These are phyloP conservation scores for Diachasma alloeum DNA, from an alignment of 1,140 invertebrate species.

Conservation along the genomic window DNA sequence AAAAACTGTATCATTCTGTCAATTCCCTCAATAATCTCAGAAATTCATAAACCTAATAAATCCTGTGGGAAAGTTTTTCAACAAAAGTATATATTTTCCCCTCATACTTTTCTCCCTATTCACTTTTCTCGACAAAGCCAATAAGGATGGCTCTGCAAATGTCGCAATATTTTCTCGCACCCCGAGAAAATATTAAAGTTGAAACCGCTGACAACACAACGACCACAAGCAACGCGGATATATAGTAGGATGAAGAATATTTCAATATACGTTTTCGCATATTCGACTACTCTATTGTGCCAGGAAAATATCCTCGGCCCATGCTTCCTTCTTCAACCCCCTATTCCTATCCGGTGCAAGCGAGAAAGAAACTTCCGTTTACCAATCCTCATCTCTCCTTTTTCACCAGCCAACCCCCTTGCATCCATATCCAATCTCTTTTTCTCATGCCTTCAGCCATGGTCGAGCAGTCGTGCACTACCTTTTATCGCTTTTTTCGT, in stretches of 20 bases:
- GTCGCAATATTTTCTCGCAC: slow-evolving; percentile 1
- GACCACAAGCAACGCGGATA: not conserved
- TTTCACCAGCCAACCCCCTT: not conserved
- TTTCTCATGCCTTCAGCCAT: not conserved
- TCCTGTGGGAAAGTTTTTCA: too few relatives aligned
- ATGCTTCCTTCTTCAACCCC: too few relatives aligned
- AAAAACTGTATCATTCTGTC: too few relatives aligned
- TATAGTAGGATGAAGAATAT: not conserved
- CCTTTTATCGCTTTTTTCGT: slow-evolving; percentile 12
- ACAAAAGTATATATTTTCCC: not conserved
- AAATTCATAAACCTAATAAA: too few relatives aligned
- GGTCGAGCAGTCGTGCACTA: slow-evolving; percentile 12
- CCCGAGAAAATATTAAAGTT: slow-evolving; percentile 14
- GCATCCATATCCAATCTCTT: not conserved
- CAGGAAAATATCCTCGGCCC: slow-evolving; percentile 18
- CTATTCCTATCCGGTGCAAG: not conserved
- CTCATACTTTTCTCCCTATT: not conserved
- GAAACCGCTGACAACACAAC: slow-evolving; percentile 21
- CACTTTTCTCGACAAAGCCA: not conserved
- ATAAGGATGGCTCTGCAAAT: not conserved
- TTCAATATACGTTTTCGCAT: slow-evolving; percentile 27
- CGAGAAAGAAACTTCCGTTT: slow-evolving; percentile 1
- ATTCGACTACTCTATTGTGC: slow-evolving; percentile 26
- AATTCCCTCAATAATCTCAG: too few relatives aligned
- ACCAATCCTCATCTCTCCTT: too few relatives aligned